phyloP scores from a whole-genome alignment of 1,140 invertebrate genomes.

The Papilio glaucus region DNA sequence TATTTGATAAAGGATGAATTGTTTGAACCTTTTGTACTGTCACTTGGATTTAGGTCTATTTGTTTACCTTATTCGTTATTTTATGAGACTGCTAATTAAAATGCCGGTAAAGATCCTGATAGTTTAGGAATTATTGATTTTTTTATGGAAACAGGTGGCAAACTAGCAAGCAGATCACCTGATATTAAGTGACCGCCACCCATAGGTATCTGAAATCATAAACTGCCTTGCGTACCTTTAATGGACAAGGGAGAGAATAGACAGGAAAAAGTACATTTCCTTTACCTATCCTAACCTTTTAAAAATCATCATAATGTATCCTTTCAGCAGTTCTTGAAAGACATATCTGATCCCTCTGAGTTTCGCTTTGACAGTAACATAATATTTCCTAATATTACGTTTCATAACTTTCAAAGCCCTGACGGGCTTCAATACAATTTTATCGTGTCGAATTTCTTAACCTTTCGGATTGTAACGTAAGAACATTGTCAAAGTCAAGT shows the following conservation, averaged over 20 bases:
- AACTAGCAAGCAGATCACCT: no score
- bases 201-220: no score
- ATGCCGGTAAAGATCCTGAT: background rate
- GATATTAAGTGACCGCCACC: no score
- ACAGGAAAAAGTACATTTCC: no score
- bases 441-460: conserved; percentile 62
- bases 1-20: conserved; percentile 47
- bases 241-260: no score
- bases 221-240: no score
- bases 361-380: conserved; percentile 31
- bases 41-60: conserved; percentile 17
- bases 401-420: conserved; percentile 23
- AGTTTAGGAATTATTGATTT: background rate
- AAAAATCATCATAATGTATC: conserved; percentile 22
- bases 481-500: conserved; percentile 67
- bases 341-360: conserved; percentile 27
- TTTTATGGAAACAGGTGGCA: no score
- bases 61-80: conserved; percentile 9
- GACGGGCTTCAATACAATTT: conserved; percentile 45
- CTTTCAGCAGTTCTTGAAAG: conserved; percentile 27
- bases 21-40: conserved; percentile 9
- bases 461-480: conserved; percentile 64
- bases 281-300: no score
- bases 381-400: conserved; percentile 36
- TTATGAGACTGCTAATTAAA: background rate